Conservation (phyloP, 2,888 invertebrate genomes). For the Rutpela maculata region DNA sequence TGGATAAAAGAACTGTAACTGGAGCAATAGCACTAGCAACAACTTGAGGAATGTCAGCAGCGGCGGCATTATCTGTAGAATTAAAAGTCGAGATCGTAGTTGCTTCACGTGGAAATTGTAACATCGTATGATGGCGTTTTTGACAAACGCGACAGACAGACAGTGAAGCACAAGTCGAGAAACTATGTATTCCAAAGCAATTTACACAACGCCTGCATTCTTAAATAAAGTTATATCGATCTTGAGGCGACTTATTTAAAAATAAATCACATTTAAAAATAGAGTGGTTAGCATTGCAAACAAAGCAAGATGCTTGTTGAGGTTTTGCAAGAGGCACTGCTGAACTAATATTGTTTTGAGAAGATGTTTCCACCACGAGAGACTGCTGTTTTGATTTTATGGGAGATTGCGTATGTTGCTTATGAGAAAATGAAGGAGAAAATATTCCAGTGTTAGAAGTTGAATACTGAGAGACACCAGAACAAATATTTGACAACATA, state of each 20-base stretch:
- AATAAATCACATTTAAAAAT: too few relatives aligned
- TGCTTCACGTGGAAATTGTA: not conserved
- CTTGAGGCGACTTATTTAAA: not conserved
- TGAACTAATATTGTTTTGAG: too few relatives aligned
- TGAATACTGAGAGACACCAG: too few relatives aligned
- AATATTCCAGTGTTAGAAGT: too few relatives aligned
- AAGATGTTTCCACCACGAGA: too few relatives aligned
- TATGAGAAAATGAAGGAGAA: not conserved
- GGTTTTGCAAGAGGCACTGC: too few relatives aligned
- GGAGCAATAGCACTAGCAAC: not conserved
- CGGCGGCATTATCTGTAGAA: too few relatives aligned
- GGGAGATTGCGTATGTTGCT: not conserved
- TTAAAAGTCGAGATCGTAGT: not conserved
- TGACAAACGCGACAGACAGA: not conserved
- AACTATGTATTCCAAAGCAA: too few relatives aligned
- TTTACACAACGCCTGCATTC: not conserved
- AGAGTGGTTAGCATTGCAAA: not conserved
- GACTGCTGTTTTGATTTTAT: not conserved
- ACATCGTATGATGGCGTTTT: conserved; percentile 10
- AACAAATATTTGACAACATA: too few relatives aligned
- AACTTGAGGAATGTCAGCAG: too few relatives aligned
- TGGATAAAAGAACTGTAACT: not conserved
- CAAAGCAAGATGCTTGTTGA: not conserved
- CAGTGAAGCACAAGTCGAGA: too few relatives aligned
- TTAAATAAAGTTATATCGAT: not conserved